These are phyloP conservation scores for Acronicta leporina DNA, from an alignment of 2,888 invertebrate species.

Conservation along the genomic window DNA sequence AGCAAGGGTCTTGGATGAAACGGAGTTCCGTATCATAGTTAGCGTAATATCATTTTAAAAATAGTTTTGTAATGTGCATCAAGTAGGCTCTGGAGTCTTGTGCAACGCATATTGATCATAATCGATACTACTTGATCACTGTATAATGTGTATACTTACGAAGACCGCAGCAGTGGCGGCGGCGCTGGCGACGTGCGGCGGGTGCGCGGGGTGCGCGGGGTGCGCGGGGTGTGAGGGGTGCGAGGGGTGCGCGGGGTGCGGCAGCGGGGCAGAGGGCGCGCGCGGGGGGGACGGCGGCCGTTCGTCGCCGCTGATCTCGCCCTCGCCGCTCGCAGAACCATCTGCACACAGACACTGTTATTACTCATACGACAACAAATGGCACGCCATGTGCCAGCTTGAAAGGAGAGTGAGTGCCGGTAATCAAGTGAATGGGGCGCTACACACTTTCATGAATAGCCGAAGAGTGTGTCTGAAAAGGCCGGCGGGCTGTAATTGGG, in stretches of 20 bases:
- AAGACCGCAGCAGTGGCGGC: constrained; percentile 70
- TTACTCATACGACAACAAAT: no score
- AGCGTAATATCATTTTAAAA: no score
- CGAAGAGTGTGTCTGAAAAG: no score
- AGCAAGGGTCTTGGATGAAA: not conserved
- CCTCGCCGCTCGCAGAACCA: constrained; percentile 85
- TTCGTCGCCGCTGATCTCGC: constrained; percentile 81
- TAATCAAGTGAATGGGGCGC: no score
- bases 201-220: constrained; percentile 37
- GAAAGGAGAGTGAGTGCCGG: no score
- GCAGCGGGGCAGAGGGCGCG: constrained; percentile 72
- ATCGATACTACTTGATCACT: no score
- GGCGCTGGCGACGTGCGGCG: constrained; percentile 56
- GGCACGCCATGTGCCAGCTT: no score
- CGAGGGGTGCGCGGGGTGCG: constrained; percentile 67
- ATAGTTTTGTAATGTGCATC: no score
- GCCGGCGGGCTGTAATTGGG: no score
- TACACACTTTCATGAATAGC: no score
- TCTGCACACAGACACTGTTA: constrained; percentile 61
- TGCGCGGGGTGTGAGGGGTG: constrained; percentile 54
- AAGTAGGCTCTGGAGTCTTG: no score
- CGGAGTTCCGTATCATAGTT: not conserved
- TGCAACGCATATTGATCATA: no score
- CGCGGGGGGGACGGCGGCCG: constrained; percentile 76
- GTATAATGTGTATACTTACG: constrained; percentile 58